Conservation (phyloP, 1,140 invertebrate genomes). For the Oreohelix idahoensis region DNA sequence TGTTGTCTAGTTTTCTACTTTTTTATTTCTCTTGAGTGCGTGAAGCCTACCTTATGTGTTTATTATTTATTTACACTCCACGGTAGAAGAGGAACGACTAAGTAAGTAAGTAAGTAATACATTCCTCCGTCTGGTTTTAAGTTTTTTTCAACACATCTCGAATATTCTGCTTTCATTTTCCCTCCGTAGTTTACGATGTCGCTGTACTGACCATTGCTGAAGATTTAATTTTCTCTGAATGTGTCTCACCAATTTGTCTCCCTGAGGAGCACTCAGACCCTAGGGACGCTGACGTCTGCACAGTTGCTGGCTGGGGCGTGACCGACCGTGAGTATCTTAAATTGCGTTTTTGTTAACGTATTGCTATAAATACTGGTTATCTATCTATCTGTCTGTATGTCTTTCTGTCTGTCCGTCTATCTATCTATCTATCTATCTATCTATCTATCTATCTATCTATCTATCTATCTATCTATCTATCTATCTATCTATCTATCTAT, state of each 20-base stretch:
- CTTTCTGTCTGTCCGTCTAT: background rate
- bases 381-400: background rate
- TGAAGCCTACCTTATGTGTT: no score
- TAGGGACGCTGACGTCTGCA: background rate
- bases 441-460: no score
- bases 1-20: no score
- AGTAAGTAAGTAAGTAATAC: no score
- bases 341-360: no score
- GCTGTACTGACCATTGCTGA: background rate
- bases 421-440: background rate
- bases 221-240: background rate
- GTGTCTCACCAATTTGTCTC: background rate
- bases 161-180: no score
- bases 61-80: no score
- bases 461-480: background rate
- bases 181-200: background rate
- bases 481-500: background rate
- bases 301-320: background rate
- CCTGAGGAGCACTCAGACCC: background rate
- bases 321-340: background rate
- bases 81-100: no score
- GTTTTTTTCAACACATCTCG: no score
- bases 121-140: no score
- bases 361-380: no score
- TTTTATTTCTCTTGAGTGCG: no score